Evolutionary conservation across 2,797 vertebrate species (phyloP).

Genomic region (Lateolabrax maculatus): DNA sequence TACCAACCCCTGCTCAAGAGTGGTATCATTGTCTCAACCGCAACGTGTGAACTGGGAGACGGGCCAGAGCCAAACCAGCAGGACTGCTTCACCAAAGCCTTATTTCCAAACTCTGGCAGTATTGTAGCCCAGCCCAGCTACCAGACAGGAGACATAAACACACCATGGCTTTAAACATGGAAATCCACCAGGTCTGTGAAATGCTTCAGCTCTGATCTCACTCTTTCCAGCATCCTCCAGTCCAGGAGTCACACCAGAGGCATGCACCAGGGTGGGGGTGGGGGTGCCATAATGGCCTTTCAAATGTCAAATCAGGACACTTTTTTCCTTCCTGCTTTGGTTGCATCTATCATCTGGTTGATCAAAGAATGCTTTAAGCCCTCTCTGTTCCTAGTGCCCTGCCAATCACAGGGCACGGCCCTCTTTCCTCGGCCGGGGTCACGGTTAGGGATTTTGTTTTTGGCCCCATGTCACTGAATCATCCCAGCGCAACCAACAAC

Average conservation of each 20-base stretch:
- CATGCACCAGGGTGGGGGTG: constrained; percentile 13
- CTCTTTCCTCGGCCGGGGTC: constrained; percentile 21
- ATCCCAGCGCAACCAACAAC: constrained; percentile 40
- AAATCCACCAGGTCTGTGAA: constrained; percentile 74
- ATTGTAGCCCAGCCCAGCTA: constrained; percentile 54
- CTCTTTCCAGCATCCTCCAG: constrained; percentile 76
- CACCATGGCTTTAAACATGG: constrained; percentile 68
- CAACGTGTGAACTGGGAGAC: constrained; percentile 51
- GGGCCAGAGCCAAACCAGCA: constrained; percentile 59
- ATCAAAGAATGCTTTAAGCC: constrained; percentile 18
- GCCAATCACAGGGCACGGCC: background rate
- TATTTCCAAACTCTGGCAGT: constrained; percentile 61
- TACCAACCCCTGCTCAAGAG: constrained; percentile 34
- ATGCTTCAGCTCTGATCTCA: constrained; percentile 78
- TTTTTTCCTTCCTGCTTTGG: background rate
- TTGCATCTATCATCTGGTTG: background rate
- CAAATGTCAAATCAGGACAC: constrained; percentile 46
- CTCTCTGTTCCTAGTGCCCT: background rate
- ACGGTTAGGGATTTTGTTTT: constrained; percentile 34
- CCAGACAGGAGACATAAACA: constrained; percentile 83
- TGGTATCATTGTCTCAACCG: constrained; percentile 43
- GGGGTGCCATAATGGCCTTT: constrained; percentile 37
- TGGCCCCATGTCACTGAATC: constrained; percentile 54
- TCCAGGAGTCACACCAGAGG: constrained; percentile 58
- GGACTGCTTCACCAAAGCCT: constrained; percentile 55